Base-by-base conservation (phyloP, 2,113 vertebrate genomes). In the Diphyllodes magnificus region DNA sequence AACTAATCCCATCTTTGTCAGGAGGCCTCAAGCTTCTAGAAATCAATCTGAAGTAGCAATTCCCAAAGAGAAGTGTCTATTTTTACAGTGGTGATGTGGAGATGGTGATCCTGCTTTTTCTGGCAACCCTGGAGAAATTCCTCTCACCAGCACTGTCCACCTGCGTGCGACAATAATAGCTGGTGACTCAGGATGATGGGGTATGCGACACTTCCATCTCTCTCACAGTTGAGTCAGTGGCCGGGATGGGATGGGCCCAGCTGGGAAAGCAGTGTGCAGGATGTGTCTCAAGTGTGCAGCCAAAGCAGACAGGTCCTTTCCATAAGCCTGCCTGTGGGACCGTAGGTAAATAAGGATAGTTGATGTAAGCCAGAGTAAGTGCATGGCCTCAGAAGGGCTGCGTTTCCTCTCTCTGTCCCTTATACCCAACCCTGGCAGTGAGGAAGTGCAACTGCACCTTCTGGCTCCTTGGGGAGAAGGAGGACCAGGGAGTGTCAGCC, bases 241-340 rank as follows among this genome's bases (percentile, higher is more conserved):
- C 72, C 0, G 80, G 83, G 94, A 88, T 93, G 93, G 95, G 94
- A 56, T 90, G 86, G 93, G 95, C 82, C 92, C 93, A 96, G 94
- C 95, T 95, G 93, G 94, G 82, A 92, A 97, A 96, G 92, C 90
- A 92, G 56, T 35, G 73, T 50, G 80, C 95, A 97, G 95, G 96
- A 97, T 96, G 90, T 95, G 69, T 83, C 88, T 65, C 90, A 94
- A 93, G 76, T 24, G 68, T 57, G 10, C 77, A 64, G 90, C 93
- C 93, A 94, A 88, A 86, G 60, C 15, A 5, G 82, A 42, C 60
- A 42, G 75, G 92, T 96, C 79, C 44, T 95, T 88, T 51, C 17
- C 56, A 60, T 45, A 66, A 0, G 24, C 47, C 50, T 70, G 89
- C 39, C 65, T 35, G 19, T 2, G 17, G 71, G 80, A 65, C 25